Percentiles rank a stretch among this genome's conserved stretches.
Conservation (phyloP, 1,140 invertebrate species). For the Apis laboriosa region DNA sequence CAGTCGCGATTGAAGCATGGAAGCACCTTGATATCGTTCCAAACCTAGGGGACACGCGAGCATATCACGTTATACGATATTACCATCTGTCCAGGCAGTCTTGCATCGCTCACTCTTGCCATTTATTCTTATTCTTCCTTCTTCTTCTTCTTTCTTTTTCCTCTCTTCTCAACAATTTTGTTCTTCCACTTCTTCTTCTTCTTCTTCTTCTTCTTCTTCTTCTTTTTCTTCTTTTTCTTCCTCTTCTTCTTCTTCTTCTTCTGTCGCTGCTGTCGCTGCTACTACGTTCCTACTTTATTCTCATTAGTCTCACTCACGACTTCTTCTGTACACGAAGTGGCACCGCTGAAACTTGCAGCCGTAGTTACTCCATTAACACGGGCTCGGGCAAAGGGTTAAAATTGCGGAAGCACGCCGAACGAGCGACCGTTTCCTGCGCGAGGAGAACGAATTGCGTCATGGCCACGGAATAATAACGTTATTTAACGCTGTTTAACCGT, state of each 20-base stretch:
- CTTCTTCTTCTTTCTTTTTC: background rate
- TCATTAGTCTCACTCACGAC: conserved; percentile 54
- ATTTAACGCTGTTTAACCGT: conserved; percentile 35
- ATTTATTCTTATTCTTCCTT: background rate
- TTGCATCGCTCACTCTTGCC: conserved; percentile 43
- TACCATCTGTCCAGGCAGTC: conserved; percentile 11
- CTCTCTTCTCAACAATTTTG: background rate
- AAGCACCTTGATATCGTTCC: conserved; percentile 32
- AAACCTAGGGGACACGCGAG: conserved; percentile 20
- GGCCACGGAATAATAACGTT: conserved; percentile 25
- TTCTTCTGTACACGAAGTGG: conserved; percentile 56
- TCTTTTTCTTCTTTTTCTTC: background rate
- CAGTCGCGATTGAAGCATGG: conserved; percentile 41
- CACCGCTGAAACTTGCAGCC: conserved; percentile 54
- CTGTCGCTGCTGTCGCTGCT: background rate
- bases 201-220: conserved; percentile 7
- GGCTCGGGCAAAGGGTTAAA: conserved; percentile 37
- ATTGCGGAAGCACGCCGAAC: conserved; percentile 14
- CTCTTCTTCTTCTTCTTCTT: conserved; percentile 11
- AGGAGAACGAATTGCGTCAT: no score
- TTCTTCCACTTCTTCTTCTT: background rate
- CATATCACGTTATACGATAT: conserved; percentile 41
- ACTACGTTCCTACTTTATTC: conserved; percentile 38
- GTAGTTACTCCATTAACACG: conserved; percentile 47
- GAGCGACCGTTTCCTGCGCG: conserved; percentile 11